A percentile compares a stretch with the other conserved stretches of the same genome.
These are phyloP conservation scores for Cathartes aura DNA, from an alignment of 2,113 vertebrate species.

Conservation along the genomic window DNA sequence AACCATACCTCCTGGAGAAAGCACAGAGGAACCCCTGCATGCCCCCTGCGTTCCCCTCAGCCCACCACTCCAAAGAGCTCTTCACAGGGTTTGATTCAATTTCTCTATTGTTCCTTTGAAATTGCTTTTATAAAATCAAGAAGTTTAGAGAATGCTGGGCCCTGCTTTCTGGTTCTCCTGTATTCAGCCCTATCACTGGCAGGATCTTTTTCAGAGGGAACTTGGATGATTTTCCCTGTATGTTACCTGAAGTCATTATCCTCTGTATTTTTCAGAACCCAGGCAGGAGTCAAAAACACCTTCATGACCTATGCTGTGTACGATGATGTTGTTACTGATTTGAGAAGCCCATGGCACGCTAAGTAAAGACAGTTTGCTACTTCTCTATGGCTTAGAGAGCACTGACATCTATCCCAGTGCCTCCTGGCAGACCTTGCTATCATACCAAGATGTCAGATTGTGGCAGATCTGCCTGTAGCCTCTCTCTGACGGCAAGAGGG, in stretches of 20 bases:
- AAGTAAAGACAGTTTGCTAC: constrained; percentile 39
- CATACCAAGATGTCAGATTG: neutral
- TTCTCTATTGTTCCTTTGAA: neutral
- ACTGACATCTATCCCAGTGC: neutral
- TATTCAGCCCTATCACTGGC: neutral
- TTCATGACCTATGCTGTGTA: constrained; percentile 82
- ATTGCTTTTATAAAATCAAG: neutral
- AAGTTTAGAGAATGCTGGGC: neutral
- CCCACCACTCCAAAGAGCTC: neutral
- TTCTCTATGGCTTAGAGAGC: neutral
- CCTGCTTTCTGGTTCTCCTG: neutral
- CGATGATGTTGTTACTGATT: constrained; percentile 72
- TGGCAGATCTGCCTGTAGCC: neutral
- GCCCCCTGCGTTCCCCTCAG: neutral
- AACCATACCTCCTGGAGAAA: neutral
- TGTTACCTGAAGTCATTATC: neutral
- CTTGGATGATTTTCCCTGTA: neutral
- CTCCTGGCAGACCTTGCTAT: neutral
- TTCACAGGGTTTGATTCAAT: neutral
- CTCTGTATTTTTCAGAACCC: constrained; percentile 51
- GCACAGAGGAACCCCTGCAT: neutral
- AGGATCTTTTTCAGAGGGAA: neutral
- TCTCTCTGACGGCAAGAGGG: neutral
- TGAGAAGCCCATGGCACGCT: constrained; percentile 75
- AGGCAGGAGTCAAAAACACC: constrained; percentile 69